Evolutionary conservation across 2,797 vertebrate species (phyloP).

Genomic region (Danio jaintianensis): DNA sequence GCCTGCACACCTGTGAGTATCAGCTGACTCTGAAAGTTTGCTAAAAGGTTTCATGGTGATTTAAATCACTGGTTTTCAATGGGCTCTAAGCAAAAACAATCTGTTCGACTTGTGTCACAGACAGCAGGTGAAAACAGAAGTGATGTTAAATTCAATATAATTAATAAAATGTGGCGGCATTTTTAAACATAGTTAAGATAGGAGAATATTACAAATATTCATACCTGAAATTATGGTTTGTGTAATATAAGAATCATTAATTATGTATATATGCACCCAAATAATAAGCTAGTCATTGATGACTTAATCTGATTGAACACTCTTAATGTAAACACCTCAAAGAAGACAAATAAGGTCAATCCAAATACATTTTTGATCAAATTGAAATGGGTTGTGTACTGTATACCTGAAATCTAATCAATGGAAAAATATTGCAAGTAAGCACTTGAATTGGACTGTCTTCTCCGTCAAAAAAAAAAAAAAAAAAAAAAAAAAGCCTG

Average conservation of each 20-base stretch:
- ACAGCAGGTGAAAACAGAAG: background rate
- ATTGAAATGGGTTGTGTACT: no score
- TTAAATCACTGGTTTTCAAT: background rate
- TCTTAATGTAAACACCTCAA: no score
- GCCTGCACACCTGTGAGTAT: constrained; percentile 97
- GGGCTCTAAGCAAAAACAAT: background rate
- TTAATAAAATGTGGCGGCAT: background rate
- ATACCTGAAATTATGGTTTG: background rate
- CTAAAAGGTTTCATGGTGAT: background rate
- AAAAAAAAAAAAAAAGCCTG: no score
- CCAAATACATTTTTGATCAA: no score
- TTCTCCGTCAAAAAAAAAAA: no score
- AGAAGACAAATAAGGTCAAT: no score
- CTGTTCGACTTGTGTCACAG: background rate
- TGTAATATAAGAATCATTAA: background rate
- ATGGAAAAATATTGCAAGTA: no score
- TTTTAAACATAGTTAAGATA: background rate
- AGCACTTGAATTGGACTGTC: no score
- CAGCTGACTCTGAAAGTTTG: background rate
- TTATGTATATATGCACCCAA: no score
- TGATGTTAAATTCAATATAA: background rate
- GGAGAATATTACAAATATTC: background rate
- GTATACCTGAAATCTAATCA: no score
- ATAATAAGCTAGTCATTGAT: no score
- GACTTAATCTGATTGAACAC: no score